Conservation (phyloP, 1,140 invertebrate genomes). For the Cyclina sinensis region DNA sequence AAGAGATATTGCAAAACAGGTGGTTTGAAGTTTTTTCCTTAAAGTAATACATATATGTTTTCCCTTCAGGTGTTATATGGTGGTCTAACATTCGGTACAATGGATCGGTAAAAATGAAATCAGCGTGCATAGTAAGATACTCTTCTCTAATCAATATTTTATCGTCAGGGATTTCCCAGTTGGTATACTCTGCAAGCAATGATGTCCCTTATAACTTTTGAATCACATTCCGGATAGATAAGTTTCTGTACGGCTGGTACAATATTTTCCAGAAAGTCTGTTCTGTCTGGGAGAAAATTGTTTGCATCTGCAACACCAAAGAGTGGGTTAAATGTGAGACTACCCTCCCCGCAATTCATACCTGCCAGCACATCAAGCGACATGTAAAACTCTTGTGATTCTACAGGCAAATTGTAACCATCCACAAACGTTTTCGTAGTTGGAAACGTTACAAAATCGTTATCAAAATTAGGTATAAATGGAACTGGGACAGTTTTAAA, state of each 20-base stretch:
- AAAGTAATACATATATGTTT: slow-evolving; percentile 32
- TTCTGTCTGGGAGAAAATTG: slow-evolving; percentile 1
- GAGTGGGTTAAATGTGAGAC: background rate
- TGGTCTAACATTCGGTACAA: background rate
- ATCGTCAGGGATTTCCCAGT: slow-evolving; percentile 13
- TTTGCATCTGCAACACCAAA: background rate
- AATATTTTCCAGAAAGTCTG: background rate
- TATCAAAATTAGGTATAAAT: slow-evolving; percentile 41
- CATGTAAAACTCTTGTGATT: slow-evolving; percentile 13
- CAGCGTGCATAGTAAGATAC: background rate
- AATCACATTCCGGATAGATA: background rate
- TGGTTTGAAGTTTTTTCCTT: background rate
- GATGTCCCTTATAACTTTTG: background rate
- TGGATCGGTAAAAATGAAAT: background rate
- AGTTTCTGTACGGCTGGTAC: background rate
- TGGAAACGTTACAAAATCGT: slow-evolving; percentile 27
- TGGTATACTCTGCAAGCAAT: slow-evolving; percentile 24
- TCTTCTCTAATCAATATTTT: background rate
- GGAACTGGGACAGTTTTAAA: background rate
- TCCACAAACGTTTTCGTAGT: background rate
- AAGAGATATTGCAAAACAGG: slow-evolving; percentile 10
- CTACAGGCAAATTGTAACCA: background rate
- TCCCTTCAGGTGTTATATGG: background rate
- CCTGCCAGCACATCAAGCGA: slow-evolving; percentile 65
- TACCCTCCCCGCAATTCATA: slow-evolving; percentile 40